Evolutionary conservation across 2,797 vertebrate species (phyloP).

Genomic region (Prunella strophiata): DNA sequence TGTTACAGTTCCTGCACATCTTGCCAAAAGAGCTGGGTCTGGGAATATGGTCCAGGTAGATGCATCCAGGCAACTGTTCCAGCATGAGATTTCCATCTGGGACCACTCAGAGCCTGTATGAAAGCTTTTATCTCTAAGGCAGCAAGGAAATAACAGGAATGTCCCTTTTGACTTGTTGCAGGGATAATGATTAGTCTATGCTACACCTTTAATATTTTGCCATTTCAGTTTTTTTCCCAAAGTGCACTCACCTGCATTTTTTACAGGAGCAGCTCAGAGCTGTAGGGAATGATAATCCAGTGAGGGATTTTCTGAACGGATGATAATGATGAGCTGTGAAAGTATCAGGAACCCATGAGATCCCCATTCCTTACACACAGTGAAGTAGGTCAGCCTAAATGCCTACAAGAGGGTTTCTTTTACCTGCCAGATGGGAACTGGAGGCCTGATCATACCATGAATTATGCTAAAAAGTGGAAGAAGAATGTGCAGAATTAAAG

Average conservation of each 20-base stretch:
- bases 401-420: not conserved
- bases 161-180: not conserved
- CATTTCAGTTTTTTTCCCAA: not conserved
- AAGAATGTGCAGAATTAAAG: not conserved
- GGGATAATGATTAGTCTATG: not conserved
- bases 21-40: not conserved
- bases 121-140: not conserved
- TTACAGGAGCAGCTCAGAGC: not conserved
- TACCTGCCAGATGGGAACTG: not conserved
- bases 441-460: not conserved
- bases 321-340: not conserved
- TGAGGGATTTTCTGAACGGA: not conserved
- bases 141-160: not conserved
- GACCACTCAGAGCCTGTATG: not conserved
- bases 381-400: constrained; percentile 16
- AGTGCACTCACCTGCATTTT: not conserved
- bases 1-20: constrained; percentile 8
- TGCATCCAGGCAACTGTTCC: not conserved
- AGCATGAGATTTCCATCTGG: not conserved
- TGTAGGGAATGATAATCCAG: not conserved
- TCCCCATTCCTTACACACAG: not conserved
- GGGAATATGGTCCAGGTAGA: not conserved
- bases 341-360: not conserved
- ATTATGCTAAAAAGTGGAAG: not conserved
- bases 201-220: not conserved